Percentiles rank a stretch among this genome's conserved stretches.
Conservation (phyloP, 2,888 invertebrate species). For the Cataglyphis livida region DNA sequence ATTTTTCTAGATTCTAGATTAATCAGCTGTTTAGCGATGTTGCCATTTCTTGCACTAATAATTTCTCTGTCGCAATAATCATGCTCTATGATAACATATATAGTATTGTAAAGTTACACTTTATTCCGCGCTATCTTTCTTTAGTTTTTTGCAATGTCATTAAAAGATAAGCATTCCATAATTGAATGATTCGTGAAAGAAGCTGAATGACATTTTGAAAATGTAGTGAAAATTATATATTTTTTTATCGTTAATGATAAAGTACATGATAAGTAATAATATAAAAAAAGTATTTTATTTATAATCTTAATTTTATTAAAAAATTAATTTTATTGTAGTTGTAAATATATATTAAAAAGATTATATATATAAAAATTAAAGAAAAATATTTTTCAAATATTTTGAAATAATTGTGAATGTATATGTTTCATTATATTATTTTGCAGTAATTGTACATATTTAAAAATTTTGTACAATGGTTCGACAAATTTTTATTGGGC, state of each 20-base stretch:
- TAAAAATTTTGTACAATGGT: slow-evolving; percentile 57
- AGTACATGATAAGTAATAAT: not conserved
- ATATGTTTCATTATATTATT: not conserved
- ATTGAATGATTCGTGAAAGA: no score
- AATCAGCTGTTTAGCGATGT: no score
- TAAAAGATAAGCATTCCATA: no score
- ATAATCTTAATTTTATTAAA: not conserved
- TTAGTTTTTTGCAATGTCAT: no score
- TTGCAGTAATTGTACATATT: not conserved
- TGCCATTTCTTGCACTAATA: no score
- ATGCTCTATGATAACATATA: no score
- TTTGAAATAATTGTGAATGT: not conserved
- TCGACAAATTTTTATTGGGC: slow-evolving; percentile 78
- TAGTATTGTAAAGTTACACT: no score
- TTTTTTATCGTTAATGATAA: not conserved
- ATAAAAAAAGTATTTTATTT: not conserved
- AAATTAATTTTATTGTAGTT: not conserved
- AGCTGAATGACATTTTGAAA: no score
- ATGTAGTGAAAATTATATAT: no score
- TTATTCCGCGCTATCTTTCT: no score
- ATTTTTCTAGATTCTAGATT: no score
- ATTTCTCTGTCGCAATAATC: no score
- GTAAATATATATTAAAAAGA: not conserved
- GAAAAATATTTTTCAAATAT: not conserved
- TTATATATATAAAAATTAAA: not conserved